Base-by-base conservation (phyloP, 2,797 vertebrate genomes). In the Fistularia tabacaria region DNA sequence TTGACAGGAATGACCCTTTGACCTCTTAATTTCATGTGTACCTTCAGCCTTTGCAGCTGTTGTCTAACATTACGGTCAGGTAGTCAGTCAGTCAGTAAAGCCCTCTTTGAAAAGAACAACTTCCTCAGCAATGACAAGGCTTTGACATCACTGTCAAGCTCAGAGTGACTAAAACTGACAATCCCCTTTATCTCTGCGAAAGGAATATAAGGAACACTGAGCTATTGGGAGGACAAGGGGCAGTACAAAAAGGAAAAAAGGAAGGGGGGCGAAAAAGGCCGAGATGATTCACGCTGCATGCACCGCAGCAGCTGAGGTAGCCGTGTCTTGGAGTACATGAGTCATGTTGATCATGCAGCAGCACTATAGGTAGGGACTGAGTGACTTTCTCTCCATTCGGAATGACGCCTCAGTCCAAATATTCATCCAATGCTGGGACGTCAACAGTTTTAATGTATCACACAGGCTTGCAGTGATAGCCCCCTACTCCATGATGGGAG, bases 341-440 rank as follows among this genome's bases (percentile, higher is more conserved):
- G 83, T 92, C 89, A 90, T 84, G 81, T 88, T 88, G 83, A 76
- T 84, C 83, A 82, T 86, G 81, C 77, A 82, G 79, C 74, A 71
- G 77, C 57, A 51, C 14, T 13, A 60, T 55, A 64, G 66, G 66
- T 76, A 69, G 79, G 73, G 79, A 80, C 74, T 81, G 77, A 79
- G 79, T 71, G 79, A 79, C 76, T 79, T 84, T 84, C 54, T 69
- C 67, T 79, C 71, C 79, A 83, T 84, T 80, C 79, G 55, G 59
- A 80, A 76, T 58, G 72, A 58, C 61, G 69, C 74, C 50, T 64
- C 52, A 62, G 66, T 62, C 76, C 79, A 84, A 87, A 86, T 80
- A 82, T 88, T 86, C 78, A 84, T 81, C 69, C 57, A 77, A 74
- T 76, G 73, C 70, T 66, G 59, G 73, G 66, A 76, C 77, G 25